phyloP scores from a whole-genome alignment of 2,888 invertebrate species.

The Listrodromus nycthemerus region DNA sequence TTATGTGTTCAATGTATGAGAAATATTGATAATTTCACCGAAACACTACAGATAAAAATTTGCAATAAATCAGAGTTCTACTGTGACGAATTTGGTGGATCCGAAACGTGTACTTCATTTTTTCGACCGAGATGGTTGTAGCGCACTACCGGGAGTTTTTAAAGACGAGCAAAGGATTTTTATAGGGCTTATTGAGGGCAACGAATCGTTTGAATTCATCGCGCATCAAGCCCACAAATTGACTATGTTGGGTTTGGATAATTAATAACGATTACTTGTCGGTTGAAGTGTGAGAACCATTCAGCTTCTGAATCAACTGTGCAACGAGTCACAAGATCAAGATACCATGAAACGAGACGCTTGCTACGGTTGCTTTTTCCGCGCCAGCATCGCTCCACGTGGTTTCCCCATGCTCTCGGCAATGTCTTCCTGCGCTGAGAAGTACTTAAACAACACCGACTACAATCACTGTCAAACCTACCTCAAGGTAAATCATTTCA shows the following conservation, averaged over 20 bases:
- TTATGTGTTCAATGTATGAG: background rate
- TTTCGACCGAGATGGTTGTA: background rate
- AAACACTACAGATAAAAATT: background rate
- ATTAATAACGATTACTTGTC: background rate
- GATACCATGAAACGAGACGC: constrained; percentile 87
- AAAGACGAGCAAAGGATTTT: no score
- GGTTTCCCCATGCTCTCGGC: constrained; percentile 77
- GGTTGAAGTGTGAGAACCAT: constrained; percentile 83
- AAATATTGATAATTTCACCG: background rate
- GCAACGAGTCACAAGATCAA: constrained; percentile 88
- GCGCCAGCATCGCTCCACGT: constrained; percentile 83
- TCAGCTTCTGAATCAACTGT: constrained; percentile 87
- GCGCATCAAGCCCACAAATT: background rate
- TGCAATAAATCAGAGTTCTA: background rate
- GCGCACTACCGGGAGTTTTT: no score
- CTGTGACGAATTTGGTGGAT: background rate
- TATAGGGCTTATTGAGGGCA: background rate
- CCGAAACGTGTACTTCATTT: background rate
- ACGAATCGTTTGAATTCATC: background rate
- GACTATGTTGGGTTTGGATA: background rate
- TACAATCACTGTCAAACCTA: constrained; percentile 78
- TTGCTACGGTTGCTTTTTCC: constrained; percentile 88
- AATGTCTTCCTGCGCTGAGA: constrained; percentile 77
- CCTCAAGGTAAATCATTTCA: constrained; percentile 71
- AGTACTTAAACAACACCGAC: constrained; percentile 76